These are phyloP conservation scores for Thaleichthys pacificus DNA, from an alignment of 2,797 vertebrate species.

Conservation along the genomic window DNA sequence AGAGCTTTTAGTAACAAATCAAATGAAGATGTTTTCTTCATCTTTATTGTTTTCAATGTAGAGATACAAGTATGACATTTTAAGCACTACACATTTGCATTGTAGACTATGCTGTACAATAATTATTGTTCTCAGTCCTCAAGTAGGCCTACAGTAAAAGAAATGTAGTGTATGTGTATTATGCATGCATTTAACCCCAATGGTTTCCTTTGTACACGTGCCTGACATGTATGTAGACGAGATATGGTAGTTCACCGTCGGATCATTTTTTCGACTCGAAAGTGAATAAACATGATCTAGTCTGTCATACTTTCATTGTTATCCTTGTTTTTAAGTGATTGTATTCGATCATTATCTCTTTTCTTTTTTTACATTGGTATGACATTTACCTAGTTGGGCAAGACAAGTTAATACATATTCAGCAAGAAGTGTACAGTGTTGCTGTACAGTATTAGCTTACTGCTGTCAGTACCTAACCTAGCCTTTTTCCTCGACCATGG, in stretches of 20 bases:
- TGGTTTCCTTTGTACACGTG: constrained; percentile 39
- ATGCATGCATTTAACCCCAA: constrained; percentile 49
- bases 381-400: too few species aligned
- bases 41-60: constrained; percentile 39
- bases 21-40: constrained; percentile 48
- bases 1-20: constrained; percentile 62
- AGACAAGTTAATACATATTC: too few species aligned
- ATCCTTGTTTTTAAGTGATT: constrained; percentile 3
- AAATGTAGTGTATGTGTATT: constrained; percentile 26
- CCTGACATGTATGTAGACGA: constrained; percentile 8
- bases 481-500: too few species aligned
- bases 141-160: constrained; percentile 10
- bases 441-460: too few species aligned
- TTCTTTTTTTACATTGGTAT: too few species aligned
- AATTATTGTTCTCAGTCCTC: neutral
- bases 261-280: constrained; percentile 47
- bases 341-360: neutral
- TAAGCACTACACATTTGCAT: neutral
- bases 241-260: constrained; percentile 21
- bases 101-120: neutral
- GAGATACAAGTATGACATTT: neutral
- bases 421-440: too few species aligned
- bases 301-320: constrained; percentile 6
- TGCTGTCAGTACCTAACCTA: too few species aligned
- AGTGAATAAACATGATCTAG: constrained; percentile 59